These are phyloP conservation scores for Trisateles emortualis DNA, from an alignment of 2,888 invertebrate species.

Conservation along the genomic window DNA sequence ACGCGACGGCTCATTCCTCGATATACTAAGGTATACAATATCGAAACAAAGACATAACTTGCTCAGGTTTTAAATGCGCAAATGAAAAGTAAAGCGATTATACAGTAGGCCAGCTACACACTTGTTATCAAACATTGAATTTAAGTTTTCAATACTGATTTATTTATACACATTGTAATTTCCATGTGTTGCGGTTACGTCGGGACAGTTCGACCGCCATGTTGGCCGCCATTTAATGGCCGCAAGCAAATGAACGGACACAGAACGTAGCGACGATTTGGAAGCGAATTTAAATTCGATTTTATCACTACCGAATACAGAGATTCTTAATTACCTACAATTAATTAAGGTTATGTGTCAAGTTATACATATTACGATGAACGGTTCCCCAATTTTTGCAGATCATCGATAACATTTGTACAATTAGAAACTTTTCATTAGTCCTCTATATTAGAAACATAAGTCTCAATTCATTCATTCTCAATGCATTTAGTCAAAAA, in stretches of 20 bases:
- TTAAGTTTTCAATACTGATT: conserved; percentile 51
- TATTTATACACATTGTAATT: conserved; percentile 38
- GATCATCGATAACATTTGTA: conserved; percentile 12
- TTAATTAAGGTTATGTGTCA: conserved; percentile 21
- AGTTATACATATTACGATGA: conserved; percentile 2
- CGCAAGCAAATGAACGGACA: conserved; percentile 12
- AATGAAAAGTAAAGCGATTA: conserved; percentile 49
- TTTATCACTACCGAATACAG: conserved; percentile 29
- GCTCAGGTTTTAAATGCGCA: conserved; percentile 24
- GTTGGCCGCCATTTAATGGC: conserved; percentile 36
- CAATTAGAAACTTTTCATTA: conserved; percentile 3
- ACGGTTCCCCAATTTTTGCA: conserved; percentile 4
- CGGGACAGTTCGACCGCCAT: conserved; percentile 37
- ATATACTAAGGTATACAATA: conserved; percentile 51
- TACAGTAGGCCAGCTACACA: conserved; percentile 64
- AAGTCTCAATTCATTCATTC: conserved; percentile 5
- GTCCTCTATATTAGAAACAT: background rate
- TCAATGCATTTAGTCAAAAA: conserved; percentile 24
- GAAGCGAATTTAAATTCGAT: conserved; percentile 23
- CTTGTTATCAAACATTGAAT: conserved; percentile 44
- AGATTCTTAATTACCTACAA: conserved; percentile 34
- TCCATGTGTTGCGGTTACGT: conserved; percentile 19
- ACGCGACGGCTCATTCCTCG: conserved; percentile 52
- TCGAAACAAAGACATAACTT: conserved; percentile 44
- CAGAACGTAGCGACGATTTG: conserved; percentile 35